These are phyloP conservation scores for Rhincodon typus DNA, from an alignment of 2,797 vertebrate species.

Conservation along the genomic window DNA sequence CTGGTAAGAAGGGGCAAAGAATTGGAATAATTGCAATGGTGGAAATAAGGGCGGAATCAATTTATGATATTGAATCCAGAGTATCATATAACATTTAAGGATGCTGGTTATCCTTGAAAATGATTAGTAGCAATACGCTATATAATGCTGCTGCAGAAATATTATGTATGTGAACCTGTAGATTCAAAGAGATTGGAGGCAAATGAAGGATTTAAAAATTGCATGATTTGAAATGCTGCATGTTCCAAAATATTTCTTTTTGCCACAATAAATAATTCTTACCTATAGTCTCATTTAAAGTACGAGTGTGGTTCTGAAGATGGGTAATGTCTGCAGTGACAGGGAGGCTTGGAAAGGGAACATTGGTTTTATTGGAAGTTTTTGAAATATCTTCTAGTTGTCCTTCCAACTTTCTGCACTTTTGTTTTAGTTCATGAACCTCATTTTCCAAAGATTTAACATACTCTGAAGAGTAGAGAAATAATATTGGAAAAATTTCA, in stretches of 20 bases:
- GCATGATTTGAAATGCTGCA: not conserved
- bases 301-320: conserved; percentile 51
- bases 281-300: conserved; percentile 51
- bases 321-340: conserved; percentile 47
- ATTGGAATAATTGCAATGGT: not conserved
- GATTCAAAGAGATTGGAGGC: not conserved
- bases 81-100: not conserved
- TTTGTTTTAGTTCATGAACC: conserved; percentile 51
- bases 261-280: not conserved
- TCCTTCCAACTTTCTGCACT: conserved; percentile 50
- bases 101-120: not conserved
- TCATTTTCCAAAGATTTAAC: conserved; percentile 56
- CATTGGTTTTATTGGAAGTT: conserved; percentile 17
- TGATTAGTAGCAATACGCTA: not conserved
- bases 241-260: not conserved
- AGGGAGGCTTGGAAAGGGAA: conserved; percentile 34
- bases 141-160: not conserved
- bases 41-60: not conserved
- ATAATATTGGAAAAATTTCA: not conserved
- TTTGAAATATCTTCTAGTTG: conserved; percentile 47
- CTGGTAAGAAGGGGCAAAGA: not conserved
- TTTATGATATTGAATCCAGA: not conserved
- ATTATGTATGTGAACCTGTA: not conserved
- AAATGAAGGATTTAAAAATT: not conserved
- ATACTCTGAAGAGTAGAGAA: conserved; percentile 45